Percentiles rank a stretch among this genome's conserved stretches.
Conservation (phyloP, 1,140 invertebrate genomes). For the Drosophila sturtevanti region DNA sequence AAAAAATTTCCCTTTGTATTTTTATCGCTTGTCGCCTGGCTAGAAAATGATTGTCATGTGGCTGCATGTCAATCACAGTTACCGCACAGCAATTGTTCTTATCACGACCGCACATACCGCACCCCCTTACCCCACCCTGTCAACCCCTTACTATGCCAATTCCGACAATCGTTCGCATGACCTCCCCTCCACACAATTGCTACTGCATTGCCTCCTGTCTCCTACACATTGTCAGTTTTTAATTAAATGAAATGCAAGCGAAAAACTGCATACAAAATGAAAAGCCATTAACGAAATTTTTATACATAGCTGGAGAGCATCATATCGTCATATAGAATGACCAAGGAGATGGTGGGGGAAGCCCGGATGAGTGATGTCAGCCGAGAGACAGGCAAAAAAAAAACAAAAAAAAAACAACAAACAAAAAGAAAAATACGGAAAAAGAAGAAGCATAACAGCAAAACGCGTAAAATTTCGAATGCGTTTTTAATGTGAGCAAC, state of each 20-base stretch:
- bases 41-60: neutral
- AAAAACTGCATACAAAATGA: constrained; percentile 52
- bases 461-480: constrained; percentile 10
- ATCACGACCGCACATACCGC: constrained; percentile 15
- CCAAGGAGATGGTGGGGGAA: neutral
- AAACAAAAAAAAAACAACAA: neutral
- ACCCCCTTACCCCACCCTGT: neutral
- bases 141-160: neutral
- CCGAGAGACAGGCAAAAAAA: neutral
- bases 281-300: constrained; percentile 75
- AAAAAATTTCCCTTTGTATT: neutral
- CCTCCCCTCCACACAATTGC: neutral
- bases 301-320: constrained; percentile 37
- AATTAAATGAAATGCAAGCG: constrained; percentile 71
- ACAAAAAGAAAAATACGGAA: neutral
- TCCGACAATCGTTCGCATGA: too few relatives aligned
- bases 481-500: constrained; percentile 12
- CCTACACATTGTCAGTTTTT: constrained; percentile 47
- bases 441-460: neutral
- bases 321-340: neutral
- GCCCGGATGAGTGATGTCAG: constrained; percentile 6
- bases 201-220: neutral
- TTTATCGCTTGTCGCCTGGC: constrained; percentile 3
- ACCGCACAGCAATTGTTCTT: constrained; percentile 41
- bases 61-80: constrained; percentile 48